A percentile compares a stretch with the other conserved stretches of the same genome.
Evolutionary conservation across 37 sponge, comb jelly and placozoan genomes (phyloP).

Genomic region (Theonella swinhoei): DNA sequence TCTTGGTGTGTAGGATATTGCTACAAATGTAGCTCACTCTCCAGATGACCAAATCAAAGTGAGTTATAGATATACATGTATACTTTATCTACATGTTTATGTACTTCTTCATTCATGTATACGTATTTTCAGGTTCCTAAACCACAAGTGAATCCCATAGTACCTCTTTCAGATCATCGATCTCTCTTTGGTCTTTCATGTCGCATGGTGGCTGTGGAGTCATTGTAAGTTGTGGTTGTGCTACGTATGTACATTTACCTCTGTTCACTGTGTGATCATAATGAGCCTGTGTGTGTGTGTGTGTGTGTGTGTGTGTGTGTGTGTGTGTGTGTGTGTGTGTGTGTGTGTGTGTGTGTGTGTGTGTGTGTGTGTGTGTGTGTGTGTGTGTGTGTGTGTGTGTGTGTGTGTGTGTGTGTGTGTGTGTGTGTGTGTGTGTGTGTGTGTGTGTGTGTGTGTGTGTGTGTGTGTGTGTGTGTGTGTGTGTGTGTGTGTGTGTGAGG

Average conservation of each 20-base stretch:
- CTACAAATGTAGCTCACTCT: neutral
- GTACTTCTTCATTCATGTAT: neutral
- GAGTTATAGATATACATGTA: neutral
- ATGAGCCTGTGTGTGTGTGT: no score
- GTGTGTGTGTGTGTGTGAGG: no score
- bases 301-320: conserved; percentile 21
- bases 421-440: no score
- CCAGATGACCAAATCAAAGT: neutral
- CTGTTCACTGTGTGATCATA: no score
- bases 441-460: no score
- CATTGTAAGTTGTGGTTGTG: conserved; percentile 84
- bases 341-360: neutral
- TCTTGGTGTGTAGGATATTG: neutral
- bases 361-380: neutral
- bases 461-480: no score
- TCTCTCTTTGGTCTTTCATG: conserved; percentile 72
- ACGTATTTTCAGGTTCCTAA: conserved; percentile 50
- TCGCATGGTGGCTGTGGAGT: conserved; percentile 87
- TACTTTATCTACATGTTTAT: neutral
- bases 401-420: neutral
- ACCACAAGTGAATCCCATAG: conserved; percentile 49
- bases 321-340: neutral
- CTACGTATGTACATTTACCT: no score
- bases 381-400: neutral
- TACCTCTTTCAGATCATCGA: conserved; percentile 33